phyloP scores from a whole-genome alignment of 2,113 vertebrate genomes.

The Eclectus roratus region DNA sequence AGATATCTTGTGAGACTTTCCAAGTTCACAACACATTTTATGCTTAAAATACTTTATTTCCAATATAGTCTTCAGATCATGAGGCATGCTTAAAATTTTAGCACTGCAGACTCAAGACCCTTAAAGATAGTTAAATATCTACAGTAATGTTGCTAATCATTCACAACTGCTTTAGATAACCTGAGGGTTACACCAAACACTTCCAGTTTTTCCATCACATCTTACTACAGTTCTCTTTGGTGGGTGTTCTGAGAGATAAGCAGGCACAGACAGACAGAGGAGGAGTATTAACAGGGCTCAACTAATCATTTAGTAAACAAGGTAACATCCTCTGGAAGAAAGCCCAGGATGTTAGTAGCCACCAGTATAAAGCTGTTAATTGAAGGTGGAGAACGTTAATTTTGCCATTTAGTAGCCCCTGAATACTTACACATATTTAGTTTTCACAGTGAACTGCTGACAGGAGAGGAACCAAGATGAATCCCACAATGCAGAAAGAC shows the following conservation, averaged over 20 bases:
- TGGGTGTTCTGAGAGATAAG: neutral
- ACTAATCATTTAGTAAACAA: neutral
- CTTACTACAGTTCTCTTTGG: neutral
- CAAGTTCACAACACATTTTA: neutral
- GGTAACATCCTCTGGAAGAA: neutral
- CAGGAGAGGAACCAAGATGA: neutral
- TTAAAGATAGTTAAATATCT: neutral
- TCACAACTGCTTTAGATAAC: neutral
- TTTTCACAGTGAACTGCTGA: neutral
- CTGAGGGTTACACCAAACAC: neutral
- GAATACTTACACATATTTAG: neutral
- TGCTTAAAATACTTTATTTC: slow-evolving; percentile 35
- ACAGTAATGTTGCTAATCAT: neutral
- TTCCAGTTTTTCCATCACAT: neutral
- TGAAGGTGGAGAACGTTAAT: neutral
- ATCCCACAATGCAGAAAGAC: neutral
- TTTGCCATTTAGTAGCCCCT: neutral
- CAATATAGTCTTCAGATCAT: neutral
- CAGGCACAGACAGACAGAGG: neutral
- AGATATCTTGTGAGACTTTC: neutral
- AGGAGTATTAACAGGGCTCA: neutral
- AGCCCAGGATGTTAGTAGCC: neutral
- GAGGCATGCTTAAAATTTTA: neutral
- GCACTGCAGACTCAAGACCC: neutral
- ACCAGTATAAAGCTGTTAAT: neutral